Evolutionary conservation across 2,888 invertebrate genomes (phyloP).

Genomic region (Cephus sareptanus): DNA sequence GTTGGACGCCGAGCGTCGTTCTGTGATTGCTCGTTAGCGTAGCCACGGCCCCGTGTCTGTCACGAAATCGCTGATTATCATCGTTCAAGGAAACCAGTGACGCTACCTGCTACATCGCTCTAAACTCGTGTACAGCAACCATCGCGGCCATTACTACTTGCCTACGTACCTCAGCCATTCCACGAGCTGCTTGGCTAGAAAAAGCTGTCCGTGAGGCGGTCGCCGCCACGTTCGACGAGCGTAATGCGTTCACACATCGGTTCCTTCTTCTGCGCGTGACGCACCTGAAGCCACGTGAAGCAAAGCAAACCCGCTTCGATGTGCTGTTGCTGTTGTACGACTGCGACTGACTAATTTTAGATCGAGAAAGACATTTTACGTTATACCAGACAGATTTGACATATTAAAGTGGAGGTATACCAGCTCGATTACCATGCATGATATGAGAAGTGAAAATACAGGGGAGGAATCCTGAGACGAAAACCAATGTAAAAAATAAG

Average conservation of each 20-base stretch:
- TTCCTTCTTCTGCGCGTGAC: slow-evolving; percentile 37
- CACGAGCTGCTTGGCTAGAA: slow-evolving; percentile 49
- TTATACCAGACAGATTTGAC: too few relatives aligned
- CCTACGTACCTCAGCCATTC: slow-evolving; percentile 24
- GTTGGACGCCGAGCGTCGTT: slow-evolving; percentile 30
- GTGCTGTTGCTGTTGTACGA: too few relatives aligned
- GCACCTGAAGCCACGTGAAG: too few relatives aligned
- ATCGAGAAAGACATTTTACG: too few relatives aligned
- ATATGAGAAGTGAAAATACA: neutral
- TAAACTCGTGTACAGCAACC: slow-evolving; percentile 48
- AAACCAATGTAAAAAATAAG: neutral
- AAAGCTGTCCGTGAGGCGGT: slow-evolving; percentile 27
- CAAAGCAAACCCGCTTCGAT: too few relatives aligned
- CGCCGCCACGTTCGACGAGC: slow-evolving; percentile 38
- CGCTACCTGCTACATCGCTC: slow-evolving; percentile 46
- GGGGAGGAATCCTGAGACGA: neutral
- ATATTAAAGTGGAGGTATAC: too few relatives aligned
- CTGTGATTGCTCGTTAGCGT: slow-evolving; percentile 66
- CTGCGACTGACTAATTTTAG: too few relatives aligned
- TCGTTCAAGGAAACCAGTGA: slow-evolving; percentile 65
- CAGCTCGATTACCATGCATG: neutral
- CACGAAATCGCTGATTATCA: slow-evolving; percentile 67
- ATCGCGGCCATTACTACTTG: slow-evolving; percentile 58
- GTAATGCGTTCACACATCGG: slow-evolving; percentile 51
- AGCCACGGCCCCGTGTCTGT: slow-evolving; percentile 66